These are phyloP conservation scores for Drosophila differens DNA, from an alignment of 2,888 invertebrate species.

Conservation along the genomic window DNA sequence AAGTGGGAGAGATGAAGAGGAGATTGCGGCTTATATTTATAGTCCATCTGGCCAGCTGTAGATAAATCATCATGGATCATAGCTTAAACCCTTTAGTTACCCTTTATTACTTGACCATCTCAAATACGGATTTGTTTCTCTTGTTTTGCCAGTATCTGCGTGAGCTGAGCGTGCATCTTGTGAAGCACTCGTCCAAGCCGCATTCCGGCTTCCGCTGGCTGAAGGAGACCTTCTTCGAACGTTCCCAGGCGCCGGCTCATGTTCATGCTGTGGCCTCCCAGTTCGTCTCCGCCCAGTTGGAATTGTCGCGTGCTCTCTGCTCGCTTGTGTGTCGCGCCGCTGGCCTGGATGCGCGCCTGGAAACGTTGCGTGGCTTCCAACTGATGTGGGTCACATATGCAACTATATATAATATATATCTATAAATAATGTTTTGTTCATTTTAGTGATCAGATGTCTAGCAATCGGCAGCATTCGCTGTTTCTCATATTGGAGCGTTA, in stretches of 20 bases:
- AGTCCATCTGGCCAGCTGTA: not conserved
- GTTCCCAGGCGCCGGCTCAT: constrained; percentile 88
- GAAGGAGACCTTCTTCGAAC: constrained; percentile 85
- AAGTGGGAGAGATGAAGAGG: constrained; percentile 65
- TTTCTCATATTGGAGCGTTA: constrained; percentile 93
- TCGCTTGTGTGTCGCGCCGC: constrained; percentile 90
- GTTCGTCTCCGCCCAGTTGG: constrained; percentile 92
- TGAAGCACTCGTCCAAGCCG: constrained; percentile 88
- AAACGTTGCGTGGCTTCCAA: constrained; percentile 91
- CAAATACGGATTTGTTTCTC: constrained; percentile 15
- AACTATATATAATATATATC: not conserved
- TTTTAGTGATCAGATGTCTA: constrained; percentile 90
- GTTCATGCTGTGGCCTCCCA: constrained; percentile 93
- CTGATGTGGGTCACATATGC: constrained; percentile 88
- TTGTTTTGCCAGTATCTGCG: constrained; percentile 89
- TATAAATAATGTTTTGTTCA: not conserved
- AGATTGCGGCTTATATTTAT: too few relatives aligned
- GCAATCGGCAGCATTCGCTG: constrained; percentile 89
- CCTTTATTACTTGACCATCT: not conserved
- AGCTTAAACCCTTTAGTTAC: not conserved
- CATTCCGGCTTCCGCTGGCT: constrained; percentile 85
- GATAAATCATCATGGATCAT: rapidly evolving
- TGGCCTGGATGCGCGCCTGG: constrained; percentile 89
- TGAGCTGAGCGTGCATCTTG: constrained; percentile 93
- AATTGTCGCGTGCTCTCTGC: constrained; percentile 91